phyloP scores from a whole-genome alignment of 2,888 invertebrate genomes.

The Drosophila helvetica region DNA sequence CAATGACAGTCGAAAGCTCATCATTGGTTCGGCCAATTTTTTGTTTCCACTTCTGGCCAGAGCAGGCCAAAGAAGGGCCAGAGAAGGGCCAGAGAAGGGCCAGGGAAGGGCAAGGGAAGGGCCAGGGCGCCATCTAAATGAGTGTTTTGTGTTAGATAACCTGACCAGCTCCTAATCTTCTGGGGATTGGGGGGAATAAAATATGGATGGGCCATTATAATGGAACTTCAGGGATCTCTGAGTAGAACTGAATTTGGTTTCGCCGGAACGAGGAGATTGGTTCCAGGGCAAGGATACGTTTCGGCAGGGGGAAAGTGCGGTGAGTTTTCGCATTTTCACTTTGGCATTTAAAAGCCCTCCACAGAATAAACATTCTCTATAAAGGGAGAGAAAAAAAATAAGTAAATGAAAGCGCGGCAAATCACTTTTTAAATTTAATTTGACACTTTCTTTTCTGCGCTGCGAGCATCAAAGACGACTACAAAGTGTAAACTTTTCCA shows the following conservation, averaged over 20 bases:
- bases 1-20: slow-evolving; percentile 73
- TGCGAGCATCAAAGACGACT: slow-evolving; percentile 66
- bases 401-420: slow-evolving; percentile 60
- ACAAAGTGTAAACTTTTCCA: slow-evolving; percentile 70
- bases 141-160: slow-evolving; percentile 70
- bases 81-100: neutral
- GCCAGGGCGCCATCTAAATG: slow-evolving; percentile 62
- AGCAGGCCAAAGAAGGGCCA: neutral
- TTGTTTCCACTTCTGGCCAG: slow-evolving; percentile 8
- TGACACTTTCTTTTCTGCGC: slow-evolving; percentile 68
- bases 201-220: slow-evolving; percentile 20
- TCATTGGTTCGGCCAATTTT: slow-evolving; percentile 55
- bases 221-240: neutral
- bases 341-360: slow-evolving; percentile 57
- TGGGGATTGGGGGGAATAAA: slow-evolving; percentile 53
- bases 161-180: slow-evolving; percentile 56
- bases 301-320: slow-evolving; percentile 33
- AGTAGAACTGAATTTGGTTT: slow-evolving; percentile 7
- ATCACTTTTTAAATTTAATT: slow-evolving; percentile 78
- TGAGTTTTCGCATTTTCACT: slow-evolving; percentile 63
- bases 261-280: neutral
- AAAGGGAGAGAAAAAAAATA: slow-evolving; percentile 13
- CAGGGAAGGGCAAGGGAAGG: no score
- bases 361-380: slow-evolving; percentile 37
- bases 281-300: slow-evolving; percentile 21